Evolutionary conservation across 2,797 vertebrate species (phyloP), one percentile per base, ranked within the genome.

Genomic region (Tapera naevia): DNA sequence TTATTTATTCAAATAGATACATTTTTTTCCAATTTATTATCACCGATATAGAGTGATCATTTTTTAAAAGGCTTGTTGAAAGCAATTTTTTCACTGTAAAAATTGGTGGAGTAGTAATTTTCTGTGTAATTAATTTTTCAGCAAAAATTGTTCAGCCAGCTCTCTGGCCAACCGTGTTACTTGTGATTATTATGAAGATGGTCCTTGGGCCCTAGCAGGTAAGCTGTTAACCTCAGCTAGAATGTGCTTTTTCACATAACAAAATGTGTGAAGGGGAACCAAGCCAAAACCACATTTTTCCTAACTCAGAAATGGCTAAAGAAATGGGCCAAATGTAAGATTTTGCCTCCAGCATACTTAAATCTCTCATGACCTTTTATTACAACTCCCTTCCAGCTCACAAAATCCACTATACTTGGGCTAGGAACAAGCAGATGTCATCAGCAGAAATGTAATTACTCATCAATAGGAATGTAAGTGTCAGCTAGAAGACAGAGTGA

Each of bases 1-100:
- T 80, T 80, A 91, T n/a, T n/a, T 78, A 37, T 86, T 51, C 58
- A 92, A 75, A 83, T 19, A 61, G 56, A 83, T 66, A 66, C 93
- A 93, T 58, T 91, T 80, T 51, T 90, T 80, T 33, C 50, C 53
- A 74, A 17, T 80, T 81, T 54, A 61, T 87, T 83, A 60, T 35
- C 57, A 30, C 21, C 46, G 61, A 88, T 92, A 69, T 41, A 32
- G 88, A 92, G 78, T 60, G 14, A 82, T 89, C 56, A 51, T 33
- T 60, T 86, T 78, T 71, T 65, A 67, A 83, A 37, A 83, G 10
- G 17, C 53, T 83, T 86, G 32, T 54, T 54, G 65, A 82, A 92
- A 80, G 32, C 6, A n/a, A 10, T 57, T 64, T 78, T 93, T 83
- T 69, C 53, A 24, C 45, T 69, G 18, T 67, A 74, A 83, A 72